A percentile compares a stretch with the other conserved stretches of the same genome.
These are phyloP conservation scores for Dromius quadrimaculatus DNA, from an alignment of 2,888 invertebrate species.

Conservation along the genomic window DNA sequence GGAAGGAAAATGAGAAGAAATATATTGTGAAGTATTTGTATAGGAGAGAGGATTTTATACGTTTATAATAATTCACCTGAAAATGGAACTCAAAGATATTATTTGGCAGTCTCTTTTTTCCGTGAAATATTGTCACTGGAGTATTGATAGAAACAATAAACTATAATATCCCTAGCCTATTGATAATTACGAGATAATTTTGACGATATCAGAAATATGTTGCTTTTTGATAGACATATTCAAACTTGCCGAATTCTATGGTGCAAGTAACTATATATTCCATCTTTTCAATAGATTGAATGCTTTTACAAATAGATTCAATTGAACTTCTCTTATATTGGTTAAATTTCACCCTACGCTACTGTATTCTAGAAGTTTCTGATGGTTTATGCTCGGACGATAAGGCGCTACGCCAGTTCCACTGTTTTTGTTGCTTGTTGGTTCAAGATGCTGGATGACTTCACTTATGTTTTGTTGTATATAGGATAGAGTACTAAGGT, in stretches of 20 bases:
- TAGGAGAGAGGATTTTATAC: background rate
- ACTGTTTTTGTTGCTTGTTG: constrained; percentile 37
- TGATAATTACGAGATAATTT: too few species aligned
- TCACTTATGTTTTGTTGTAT: constrained; percentile 18
- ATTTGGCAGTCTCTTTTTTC: too few species aligned
- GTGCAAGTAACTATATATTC: background rate
- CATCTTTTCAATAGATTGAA: background rate
- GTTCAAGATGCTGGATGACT: too few species aligned
- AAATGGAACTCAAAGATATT: too few species aligned
- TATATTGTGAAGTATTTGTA: background rate
- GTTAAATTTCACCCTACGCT: too few species aligned
- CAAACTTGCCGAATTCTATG: too few species aligned
- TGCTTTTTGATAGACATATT: constrained; percentile 4
- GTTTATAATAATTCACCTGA: too few species aligned
- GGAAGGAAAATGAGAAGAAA: background rate
- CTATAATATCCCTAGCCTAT: too few species aligned
- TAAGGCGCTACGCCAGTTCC: constrained; percentile 39
- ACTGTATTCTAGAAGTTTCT: too few species aligned
- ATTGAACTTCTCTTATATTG: too few species aligned
- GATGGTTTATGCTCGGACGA: constrained; percentile 37
- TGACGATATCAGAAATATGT: background rate
- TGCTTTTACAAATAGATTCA: background rate
- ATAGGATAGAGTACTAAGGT: too few species aligned
- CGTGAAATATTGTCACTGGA: background rate
- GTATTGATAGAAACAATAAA: background rate